These are phyloP conservation scores for Danio tinwini DNA, from an alignment of 2,797 vertebrate genomes.

Conservation along the genomic window DNA sequence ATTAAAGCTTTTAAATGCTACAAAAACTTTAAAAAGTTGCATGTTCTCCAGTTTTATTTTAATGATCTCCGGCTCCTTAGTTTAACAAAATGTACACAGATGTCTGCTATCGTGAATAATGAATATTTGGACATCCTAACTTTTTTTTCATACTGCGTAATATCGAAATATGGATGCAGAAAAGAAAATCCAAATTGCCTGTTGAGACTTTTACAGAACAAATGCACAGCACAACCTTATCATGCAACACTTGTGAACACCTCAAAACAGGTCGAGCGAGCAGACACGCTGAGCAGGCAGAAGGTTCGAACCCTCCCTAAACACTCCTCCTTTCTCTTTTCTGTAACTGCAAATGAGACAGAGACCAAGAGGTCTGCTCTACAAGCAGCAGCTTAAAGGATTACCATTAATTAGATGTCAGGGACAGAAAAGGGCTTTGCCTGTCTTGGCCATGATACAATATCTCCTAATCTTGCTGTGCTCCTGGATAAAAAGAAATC, in stretches of 20 bases:
- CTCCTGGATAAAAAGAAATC: slow-evolving; percentile 85
- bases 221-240: not conserved
- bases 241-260: slow-evolving; percentile 20
- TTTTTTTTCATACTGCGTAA: not conserved
- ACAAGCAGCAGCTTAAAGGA: slow-evolving; percentile 88
- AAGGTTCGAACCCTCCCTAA: slow-evolving; percentile 54
- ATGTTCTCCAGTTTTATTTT: not conserved
- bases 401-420: slow-evolving; percentile 90
- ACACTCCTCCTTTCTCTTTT: slow-evolving; percentile 37
- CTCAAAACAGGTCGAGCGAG: slow-evolving; percentile 59
- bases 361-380: slow-evolving; percentile 75
- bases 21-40: not conserved
- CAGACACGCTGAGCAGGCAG: slow-evolving; percentile 73
- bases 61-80: not conserved
- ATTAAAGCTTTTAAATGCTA: too few species aligned
- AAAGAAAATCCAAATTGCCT: not conserved
- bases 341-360: slow-evolving; percentile 80
- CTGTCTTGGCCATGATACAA: slow-evolving; percentile 86
- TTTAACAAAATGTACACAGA: slow-evolving; percentile 9
- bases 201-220: not conserved
- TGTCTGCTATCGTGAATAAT: slow-evolving; percentile 6
- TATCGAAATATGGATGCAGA: not conserved
- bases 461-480: slow-evolving; percentile 86
- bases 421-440: slow-evolving; percentile 81
- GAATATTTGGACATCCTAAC: not conserved